A percentile compares a stretch with the other conserved stretches of the same genome.
phyloP scores from a whole-genome alignment of 2,888 invertebrate genomes.

The Ptychoptera albimana region DNA sequence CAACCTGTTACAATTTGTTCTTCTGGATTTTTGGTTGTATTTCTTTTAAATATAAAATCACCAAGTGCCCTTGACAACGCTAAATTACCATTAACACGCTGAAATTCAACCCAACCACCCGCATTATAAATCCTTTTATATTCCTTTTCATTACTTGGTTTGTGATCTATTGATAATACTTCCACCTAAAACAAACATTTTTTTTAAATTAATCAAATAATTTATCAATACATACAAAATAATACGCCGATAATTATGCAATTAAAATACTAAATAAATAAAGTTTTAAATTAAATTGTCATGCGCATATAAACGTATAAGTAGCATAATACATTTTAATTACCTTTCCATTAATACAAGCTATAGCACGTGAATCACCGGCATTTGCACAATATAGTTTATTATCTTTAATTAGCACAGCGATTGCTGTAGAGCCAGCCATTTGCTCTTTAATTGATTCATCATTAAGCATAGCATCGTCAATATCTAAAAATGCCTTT shows the following conservation, averaged over 20 bases:
- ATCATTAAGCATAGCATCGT: conserved; percentile 83
- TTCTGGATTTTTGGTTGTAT: conserved; percentile 66
- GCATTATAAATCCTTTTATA: conserved; percentile 79
- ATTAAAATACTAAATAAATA: too few species aligned
- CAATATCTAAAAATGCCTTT: conserved; percentile 78
- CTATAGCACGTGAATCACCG: conserved; percentile 92
- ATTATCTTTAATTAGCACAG: conserved; percentile 67
- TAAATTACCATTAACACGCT: conserved; percentile 95
- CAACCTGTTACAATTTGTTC: conserved; percentile 96
- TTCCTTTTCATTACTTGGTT: conserved; percentile 82
- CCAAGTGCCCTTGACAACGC: conserved; percentile 93
- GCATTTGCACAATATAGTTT: conserved; percentile 90
- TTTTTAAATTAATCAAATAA: not conserved
- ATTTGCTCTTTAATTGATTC: conserved; percentile 78
- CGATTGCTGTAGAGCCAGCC: conserved; percentile 88
- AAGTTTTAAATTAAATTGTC: too few species aligned
- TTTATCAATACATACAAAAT: not conserved
- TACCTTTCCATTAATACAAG: conserved; percentile 65
- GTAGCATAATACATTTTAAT: conserved; percentile 16
- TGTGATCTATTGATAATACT: conserved; percentile 81
- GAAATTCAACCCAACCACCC: conserved; percentile 94
- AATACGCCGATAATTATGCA: too few species aligned
- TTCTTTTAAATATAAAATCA: conserved; percentile 92
- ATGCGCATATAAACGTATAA: too few species aligned
- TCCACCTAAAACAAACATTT: conserved; percentile 33